phyloP scores from a whole-genome alignment of 2,888 invertebrate genomes.

The Homarus gammarus region DNA sequence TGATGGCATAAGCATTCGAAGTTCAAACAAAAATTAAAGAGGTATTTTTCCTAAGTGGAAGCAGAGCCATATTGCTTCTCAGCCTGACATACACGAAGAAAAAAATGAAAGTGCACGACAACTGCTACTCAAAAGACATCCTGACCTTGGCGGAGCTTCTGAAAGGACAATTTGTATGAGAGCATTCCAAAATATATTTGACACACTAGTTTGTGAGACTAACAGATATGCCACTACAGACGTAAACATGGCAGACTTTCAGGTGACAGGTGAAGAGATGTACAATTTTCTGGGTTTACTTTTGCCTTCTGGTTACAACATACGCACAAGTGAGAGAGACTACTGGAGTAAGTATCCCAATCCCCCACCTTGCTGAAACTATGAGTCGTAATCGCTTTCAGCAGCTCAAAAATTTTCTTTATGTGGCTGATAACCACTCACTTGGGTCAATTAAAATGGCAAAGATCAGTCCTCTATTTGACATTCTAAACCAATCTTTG shows the following conservation, averaged over 20 bases:
- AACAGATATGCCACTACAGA: slow-evolving; percentile 16
- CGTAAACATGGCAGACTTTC: slow-evolving; percentile 5
- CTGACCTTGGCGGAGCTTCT: slow-evolving; percentile 20
- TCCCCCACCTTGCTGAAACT: background rate
- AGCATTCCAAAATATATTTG: slow-evolving; percentile 1
- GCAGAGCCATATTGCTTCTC: slow-evolving; percentile 14
- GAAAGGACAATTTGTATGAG: background rate
- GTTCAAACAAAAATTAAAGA: too few relatives aligned
- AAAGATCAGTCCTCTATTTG: background rate
- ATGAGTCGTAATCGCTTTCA: slow-evolving; percentile 14
- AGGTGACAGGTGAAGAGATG: slow-evolving; percentile 14
- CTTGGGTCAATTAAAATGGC: slow-evolving; percentile 1
- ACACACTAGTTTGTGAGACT: slow-evolving; percentile 13
- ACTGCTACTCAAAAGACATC: background rate
- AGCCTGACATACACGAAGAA: slow-evolving; percentile 8
- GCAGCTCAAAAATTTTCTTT: background rate
- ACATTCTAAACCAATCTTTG: background rate
- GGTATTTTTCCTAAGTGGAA: slow-evolving; percentile 26
- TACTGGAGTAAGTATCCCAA: background rate
- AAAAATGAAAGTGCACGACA: slow-evolving; percentile 33
- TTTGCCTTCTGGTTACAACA: slow-evolving; percentile 1
- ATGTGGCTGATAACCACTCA: background rate
- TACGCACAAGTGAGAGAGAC: background rate
- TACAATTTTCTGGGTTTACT: background rate
- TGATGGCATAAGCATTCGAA: background rate